Conservation (phyloP, 2,113 vertebrate genomes). For the Agapornis roseicollis region DNA sequence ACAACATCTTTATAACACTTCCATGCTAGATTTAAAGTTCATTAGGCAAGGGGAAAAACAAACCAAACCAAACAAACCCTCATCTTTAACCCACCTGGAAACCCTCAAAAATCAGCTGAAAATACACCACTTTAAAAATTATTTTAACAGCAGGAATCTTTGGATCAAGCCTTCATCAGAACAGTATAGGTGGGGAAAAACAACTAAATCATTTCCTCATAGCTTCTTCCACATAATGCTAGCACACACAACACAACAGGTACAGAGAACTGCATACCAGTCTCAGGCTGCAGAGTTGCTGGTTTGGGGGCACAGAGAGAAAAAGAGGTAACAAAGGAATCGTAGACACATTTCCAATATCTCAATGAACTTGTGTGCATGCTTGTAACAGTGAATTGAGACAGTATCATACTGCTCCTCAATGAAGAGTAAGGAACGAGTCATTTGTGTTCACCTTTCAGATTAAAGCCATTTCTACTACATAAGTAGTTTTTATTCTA, state of each 20-base stretch:
- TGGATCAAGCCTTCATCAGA: not conserved
- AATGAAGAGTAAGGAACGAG: not conserved
- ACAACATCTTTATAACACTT: not conserved
- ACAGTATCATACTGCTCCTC: not conserved
- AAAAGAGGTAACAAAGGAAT: not conserved
- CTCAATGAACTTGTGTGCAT: not conserved
- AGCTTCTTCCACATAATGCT: not conserved
- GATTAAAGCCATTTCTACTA: not conserved
- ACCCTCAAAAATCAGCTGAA: not conserved
- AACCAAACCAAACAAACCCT: not conserved
- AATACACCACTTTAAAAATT: accelerated
- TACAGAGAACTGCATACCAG: not conserved
- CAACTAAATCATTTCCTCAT: not conserved
- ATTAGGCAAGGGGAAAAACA: not conserved
- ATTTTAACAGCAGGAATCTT: not conserved
- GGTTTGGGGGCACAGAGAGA: accelerated
- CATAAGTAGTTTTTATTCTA: not conserved
- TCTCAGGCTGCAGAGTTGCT: not conserved
- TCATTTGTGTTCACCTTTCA: not conserved
- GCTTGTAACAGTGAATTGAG: not conserved
- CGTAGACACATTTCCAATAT: not conserved
- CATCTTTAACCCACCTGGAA: not conserved
- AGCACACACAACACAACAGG: not conserved
- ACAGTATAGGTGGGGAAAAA: not conserved
- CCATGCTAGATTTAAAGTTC: not conserved